A percentile compares a stretch with the other conserved stretches of the same genome.
phyloP scores from a whole-genome alignment of 2,113 vertebrate genomes.

The Emydura subglobosa region DNA sequence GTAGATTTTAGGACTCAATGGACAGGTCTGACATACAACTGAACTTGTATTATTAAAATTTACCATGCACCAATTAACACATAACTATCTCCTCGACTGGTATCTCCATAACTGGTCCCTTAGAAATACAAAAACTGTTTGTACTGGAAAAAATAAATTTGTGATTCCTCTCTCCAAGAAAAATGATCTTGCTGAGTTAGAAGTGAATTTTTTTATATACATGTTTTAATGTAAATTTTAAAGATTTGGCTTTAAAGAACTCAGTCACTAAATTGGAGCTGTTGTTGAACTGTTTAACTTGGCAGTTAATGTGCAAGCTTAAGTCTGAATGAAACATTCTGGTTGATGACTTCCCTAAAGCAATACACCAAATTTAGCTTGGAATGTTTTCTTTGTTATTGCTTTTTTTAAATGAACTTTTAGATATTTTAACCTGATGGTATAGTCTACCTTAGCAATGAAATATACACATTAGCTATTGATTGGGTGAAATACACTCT shows the following conservation, averaged over 20 bases:
- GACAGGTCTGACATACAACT: background rate
- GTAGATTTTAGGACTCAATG: background rate
- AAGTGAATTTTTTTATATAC: background rate
- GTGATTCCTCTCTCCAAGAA: background rate
- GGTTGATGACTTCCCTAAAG: conserved; percentile 3
- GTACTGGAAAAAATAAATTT: background rate
- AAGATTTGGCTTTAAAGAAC: background rate
- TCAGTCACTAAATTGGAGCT: background rate
- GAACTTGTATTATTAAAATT: background rate
- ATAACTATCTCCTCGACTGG: background rate
- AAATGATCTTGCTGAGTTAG: background rate
- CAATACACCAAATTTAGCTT: conserved; percentile 23
- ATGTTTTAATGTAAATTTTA: background rate
- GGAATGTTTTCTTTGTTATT: conserved; percentile 30
- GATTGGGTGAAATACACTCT: background rate
- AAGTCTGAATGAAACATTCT: background rate
- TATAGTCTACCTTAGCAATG: background rate
- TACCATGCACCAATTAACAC: background rate
- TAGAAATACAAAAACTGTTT: background rate
- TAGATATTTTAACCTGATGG: background rate
- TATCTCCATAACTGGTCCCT: background rate
- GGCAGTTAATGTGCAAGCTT: background rate
- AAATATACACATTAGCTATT: background rate
- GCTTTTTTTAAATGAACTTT: background rate
- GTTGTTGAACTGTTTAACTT: background rate